These are phyloP conservation scores for Amblyteles armatorius DNA, from an alignment of 2,888 invertebrate genomes.

Conservation along the genomic window DNA sequence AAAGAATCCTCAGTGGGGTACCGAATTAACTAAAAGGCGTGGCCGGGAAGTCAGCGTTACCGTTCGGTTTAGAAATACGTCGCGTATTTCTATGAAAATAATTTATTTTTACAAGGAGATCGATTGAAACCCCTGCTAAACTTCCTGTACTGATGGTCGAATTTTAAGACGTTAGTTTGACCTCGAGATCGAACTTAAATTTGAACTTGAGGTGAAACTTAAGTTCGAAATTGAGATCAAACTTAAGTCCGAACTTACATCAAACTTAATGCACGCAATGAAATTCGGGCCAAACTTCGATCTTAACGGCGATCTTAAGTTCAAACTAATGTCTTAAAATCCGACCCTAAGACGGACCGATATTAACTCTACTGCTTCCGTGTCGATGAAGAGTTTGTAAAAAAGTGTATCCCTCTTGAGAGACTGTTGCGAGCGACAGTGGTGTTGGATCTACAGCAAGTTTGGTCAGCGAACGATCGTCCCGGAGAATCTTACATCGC, in stretches of 20 bases:
- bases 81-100: background rate
- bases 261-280: too few relatives aligned
- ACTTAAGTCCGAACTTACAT: too few relatives aligned
- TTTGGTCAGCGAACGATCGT: constrained; percentile 37
- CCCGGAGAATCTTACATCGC: constrained; percentile 41
- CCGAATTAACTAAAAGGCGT: background rate
- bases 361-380: background rate
- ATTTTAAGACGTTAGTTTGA: too few relatives aligned
- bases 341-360: too few relatives aligned
- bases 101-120: background rate
- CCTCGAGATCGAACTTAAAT: too few relatives aligned
- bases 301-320: too few relatives aligned
- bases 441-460: constrained; percentile 35
- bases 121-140: background rate
- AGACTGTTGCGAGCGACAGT: background rate
- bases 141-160: too few relatives aligned
- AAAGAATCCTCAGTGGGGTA: constrained; percentile 44
- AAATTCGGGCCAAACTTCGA: too few relatives aligned
- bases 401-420: background rate
- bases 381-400: background rate
- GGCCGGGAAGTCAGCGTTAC: background rate
- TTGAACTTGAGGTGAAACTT: too few relatives aligned
- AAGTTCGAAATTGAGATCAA: too few relatives aligned
- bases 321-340: too few relatives aligned
- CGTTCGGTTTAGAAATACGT: background rate